Percentiles rank a stretch among this genome's conserved stretches.
Evolutionary conservation across 2,888 invertebrate species (phyloP).

Genomic region (Phortica okadai): DNA sequence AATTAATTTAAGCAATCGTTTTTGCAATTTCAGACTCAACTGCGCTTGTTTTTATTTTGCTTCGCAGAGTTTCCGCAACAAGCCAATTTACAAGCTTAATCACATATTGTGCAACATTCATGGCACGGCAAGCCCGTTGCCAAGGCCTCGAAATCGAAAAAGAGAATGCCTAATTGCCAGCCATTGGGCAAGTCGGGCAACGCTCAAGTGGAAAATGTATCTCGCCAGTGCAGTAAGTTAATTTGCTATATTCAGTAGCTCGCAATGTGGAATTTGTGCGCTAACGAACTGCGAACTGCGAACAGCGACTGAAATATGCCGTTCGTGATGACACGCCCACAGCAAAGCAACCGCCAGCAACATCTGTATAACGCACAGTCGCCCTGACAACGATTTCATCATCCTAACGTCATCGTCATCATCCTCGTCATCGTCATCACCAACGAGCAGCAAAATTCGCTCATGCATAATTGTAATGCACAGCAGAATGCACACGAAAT

Average conservation of each 20-base stretch:
- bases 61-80: not conserved
- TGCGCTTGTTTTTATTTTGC: not conserved
- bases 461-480: conserved; percentile 15
- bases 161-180: conserved; percentile 13
- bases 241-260: not conserved
- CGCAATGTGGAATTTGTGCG: not conserved
- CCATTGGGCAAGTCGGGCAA: not conserved
- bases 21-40: not conserved
- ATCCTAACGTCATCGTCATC: not conserved
- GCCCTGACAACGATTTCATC: conserved; percentile 5
- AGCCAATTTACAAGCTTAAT: conserved; percentile 28
- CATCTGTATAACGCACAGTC: not conserved
- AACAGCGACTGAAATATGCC: conserved; percentile 61
- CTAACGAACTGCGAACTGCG: conserved; percentile 49
- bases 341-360: conserved; percentile 17
- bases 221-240: not conserved
- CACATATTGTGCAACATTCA: conserved; percentile 9
- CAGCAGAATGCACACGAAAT: conserved; percentile 5
- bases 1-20: conserved; percentile 4
- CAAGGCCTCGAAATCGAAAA: not conserved
- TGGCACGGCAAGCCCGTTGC: not conserved
- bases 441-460: not conserved
- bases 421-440: not conserved
- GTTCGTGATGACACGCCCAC: conserved; percentile 43
- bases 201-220: not conserved